These are phyloP conservation scores for Netelia fuscicornis DNA, from an alignment of 2,888 invertebrate species.

Conservation along the genomic window DNA sequence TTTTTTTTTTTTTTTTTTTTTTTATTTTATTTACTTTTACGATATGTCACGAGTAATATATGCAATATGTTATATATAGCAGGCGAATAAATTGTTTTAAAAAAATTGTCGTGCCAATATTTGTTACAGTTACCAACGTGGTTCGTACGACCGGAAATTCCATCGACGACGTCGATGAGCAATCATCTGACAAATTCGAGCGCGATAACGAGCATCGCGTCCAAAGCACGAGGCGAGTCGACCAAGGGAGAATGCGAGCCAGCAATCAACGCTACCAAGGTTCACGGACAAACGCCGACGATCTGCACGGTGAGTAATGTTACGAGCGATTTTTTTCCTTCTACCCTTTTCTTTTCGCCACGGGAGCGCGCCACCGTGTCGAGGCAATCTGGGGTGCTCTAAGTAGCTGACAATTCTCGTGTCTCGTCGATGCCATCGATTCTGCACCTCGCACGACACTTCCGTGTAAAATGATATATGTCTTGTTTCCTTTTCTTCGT, in stretches of 20 bases:
- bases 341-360: neutral
- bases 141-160: constrained; percentile 80
- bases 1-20: neutral
- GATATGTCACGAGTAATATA: neutral
- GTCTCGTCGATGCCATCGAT: constrained; percentile 18
- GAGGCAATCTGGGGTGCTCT: constrained; percentile 26
- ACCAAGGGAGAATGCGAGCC: constrained; percentile 73
- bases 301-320: constrained; percentile 81
- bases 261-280: constrained; percentile 75
- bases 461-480: constrained; percentile 55
- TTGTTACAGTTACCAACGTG: constrained; percentile 81
- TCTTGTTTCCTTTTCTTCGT: constrained; percentile 40
- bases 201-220: constrained; percentile 53
- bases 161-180: constrained; percentile 70
- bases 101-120: constrained; percentile 18
- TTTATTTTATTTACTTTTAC: constrained; percentile 18
- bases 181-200: constrained; percentile 53
- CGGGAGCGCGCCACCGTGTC: constrained; percentile 48
- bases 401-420: constrained; percentile 39
- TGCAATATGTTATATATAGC: no score
- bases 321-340: neutral
- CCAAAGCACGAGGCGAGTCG: constrained; percentile 74
- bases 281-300: constrained; percentile 82
- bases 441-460: constrained; percentile 4
- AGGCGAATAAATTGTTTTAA: neutral